Evolutionary conservation across 2,797 vertebrate genomes (phyloP).

Genomic region (Platyrinchus mystaceus): DNA sequence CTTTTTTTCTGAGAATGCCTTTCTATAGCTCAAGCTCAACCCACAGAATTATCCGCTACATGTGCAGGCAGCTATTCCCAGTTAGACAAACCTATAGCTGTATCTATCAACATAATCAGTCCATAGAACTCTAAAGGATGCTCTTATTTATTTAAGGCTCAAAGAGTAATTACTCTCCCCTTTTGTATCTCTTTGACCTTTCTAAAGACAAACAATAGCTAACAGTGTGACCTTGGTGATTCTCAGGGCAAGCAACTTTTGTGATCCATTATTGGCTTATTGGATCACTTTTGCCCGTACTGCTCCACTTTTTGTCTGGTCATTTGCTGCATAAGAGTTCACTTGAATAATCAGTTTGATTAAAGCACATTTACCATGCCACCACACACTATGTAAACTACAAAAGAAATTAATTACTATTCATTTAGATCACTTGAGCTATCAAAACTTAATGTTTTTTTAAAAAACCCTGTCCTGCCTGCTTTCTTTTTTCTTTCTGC

Average conservation of each 20-base stretch:
- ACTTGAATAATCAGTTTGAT: background rate
- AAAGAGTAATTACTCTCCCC: background rate
- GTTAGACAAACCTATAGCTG: background rate
- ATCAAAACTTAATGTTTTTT: background rate
- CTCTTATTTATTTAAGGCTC: slow-evolving; percentile 5
- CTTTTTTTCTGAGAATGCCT: background rate
- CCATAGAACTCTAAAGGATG: background rate
- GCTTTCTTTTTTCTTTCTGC: background rate
- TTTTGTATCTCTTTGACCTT: background rate
- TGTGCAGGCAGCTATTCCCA: background rate
- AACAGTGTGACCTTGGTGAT: background rate
- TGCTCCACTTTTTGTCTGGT: background rate
- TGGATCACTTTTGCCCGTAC: background rate
- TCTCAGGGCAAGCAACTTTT: slow-evolving; percentile 9
- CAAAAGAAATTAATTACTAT: background rate
- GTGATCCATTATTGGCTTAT: background rate
- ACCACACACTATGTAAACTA: background rate
- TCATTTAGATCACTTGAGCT: background rate
- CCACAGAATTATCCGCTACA: background rate
- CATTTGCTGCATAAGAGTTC: background rate
- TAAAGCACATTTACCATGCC: background rate
- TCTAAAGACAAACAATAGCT: background rate
- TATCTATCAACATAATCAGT: background rate
- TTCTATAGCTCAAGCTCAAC: background rate
- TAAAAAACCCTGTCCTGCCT: background rate